Conservation (phyloP, 37 sponge, comb jelly and placozoan species). For the Cladorhizidae sp. region DNA sequence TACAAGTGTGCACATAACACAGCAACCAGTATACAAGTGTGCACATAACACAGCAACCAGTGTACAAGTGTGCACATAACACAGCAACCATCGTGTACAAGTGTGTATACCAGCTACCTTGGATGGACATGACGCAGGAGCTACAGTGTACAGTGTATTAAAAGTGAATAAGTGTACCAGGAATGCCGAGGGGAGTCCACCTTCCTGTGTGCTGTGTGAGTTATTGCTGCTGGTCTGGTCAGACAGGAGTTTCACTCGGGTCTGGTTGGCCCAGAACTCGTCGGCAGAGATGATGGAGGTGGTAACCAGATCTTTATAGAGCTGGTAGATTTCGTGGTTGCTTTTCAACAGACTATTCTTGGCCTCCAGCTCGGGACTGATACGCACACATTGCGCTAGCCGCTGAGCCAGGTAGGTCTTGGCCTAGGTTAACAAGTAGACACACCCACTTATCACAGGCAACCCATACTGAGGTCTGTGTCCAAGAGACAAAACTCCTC, state of each 20-base stretch:
- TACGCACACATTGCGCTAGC: conserved; percentile 21
- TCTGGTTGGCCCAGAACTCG: conserved; percentile 87
- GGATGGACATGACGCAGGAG: neutral
- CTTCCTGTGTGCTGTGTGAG: conserved; percentile 18
- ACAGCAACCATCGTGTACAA: too few species aligned
- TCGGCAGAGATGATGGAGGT: conserved; percentile 78
- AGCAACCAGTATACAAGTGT: too few species aligned
- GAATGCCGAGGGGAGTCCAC: conserved; percentile 82
- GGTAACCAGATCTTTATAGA: conserved; percentile 86
- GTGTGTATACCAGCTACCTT: too few species aligned
- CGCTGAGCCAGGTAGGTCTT: conserved; percentile 54
- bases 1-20: too few species aligned
- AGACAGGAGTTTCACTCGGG: neutral
- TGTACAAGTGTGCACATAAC: too few species aligned
- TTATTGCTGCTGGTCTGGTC: neutral
- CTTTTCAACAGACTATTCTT: conserved; percentile 67
- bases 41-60: too few species aligned
- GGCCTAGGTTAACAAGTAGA: neutral
- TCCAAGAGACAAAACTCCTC: too few species aligned
- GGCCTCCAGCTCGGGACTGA: conserved; percentile 71
- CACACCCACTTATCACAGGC: neutral
- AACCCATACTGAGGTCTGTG: too few species aligned
- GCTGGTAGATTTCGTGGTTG: conserved; percentile 62
- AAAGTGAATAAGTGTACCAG: conserved; percentile 32
- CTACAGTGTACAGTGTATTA: too few species aligned